Evolutionary conservation across 2,113 vertebrate species (phyloP).

Genomic region (Haemorhous mexicanus): DNA sequence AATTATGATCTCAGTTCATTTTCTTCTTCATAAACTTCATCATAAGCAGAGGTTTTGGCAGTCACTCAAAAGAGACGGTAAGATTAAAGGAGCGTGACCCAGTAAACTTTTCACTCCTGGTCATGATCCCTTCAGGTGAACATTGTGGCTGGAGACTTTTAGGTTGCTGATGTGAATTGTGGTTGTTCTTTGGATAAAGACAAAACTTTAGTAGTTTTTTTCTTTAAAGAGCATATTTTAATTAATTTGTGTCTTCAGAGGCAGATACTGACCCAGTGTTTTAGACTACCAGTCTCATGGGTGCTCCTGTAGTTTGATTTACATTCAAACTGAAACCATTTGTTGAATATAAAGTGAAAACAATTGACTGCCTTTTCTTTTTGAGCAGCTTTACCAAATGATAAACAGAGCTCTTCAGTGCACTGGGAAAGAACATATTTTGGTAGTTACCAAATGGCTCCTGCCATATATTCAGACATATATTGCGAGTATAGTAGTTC

Average conservation of each 20-base stretch:
- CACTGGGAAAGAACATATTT: neutral
- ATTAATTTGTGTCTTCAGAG: neutral
- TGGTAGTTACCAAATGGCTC: neutral
- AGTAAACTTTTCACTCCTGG: slow-evolving; percentile 27
- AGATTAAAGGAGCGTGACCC: neutral
- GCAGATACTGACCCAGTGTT: neutral
- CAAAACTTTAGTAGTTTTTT: neutral
- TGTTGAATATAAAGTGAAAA: neutral
- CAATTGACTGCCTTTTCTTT: neutral
- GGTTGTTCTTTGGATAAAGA: neutral
- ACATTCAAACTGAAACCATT: neutral
- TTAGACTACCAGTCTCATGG: neutral
- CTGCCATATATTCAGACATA: neutral
- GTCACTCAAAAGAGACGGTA: neutral
- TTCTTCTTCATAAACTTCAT: slow-evolving; percentile 42
- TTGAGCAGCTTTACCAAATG: neutral
- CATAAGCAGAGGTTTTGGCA: slow-evolving; percentile 12
- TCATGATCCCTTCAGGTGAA: slow-evolving; percentile 5
- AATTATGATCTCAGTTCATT: slow-evolving; percentile 38
- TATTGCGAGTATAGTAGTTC: neutral
- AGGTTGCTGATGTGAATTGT: neutral
- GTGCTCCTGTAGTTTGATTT: neutral
- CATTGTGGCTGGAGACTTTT: neutral
- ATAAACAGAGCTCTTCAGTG: neutral
- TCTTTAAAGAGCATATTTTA: neutral